Evolutionary conservation across 2,888 invertebrate genomes (phyloP).

Genomic region (Electrophaes corylata): DNA sequence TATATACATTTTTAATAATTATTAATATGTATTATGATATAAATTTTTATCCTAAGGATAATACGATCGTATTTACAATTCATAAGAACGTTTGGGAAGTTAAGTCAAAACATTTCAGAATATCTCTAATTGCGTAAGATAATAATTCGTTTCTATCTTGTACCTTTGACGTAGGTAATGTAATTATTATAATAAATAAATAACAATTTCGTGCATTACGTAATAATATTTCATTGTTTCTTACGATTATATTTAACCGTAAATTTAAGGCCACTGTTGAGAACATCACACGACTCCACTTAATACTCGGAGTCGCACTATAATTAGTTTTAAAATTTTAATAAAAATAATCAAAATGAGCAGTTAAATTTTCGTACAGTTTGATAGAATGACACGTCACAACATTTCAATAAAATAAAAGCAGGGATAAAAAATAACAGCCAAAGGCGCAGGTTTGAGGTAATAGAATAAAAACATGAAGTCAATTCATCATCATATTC

Average conservation of each 20-base stretch:
- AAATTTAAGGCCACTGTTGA: slow-evolving; percentile 80
- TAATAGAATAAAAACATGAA: slow-evolving; percentile 81
- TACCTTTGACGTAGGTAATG: slow-evolving; percentile 83
- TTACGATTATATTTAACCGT: slow-evolving; percentile 81
- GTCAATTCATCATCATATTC: slow-evolving; percentile 84
- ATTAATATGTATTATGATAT: slow-evolving; percentile 82
- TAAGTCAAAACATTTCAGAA: slow-evolving; percentile 79
- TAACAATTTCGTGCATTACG: slow-evolving; percentile 83
- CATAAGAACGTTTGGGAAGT: slow-evolving; percentile 76
- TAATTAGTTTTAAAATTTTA: slow-evolving; percentile 82
- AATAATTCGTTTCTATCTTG: slow-evolving; percentile 82
- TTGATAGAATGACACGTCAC: slow-evolving; percentile 67
- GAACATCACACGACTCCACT: slow-evolving; percentile 67
- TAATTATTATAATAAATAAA: slow-evolving; percentile 74
- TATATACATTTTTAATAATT: slow-evolving; percentile 83
- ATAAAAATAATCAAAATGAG: slow-evolving; percentile 68
- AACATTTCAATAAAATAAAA: slow-evolving; percentile 79
- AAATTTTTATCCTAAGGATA: slow-evolving; percentile 84
- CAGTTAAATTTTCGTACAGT: slow-evolving; percentile 69
- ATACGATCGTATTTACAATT: slow-evolving; percentile 78
- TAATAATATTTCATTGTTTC: slow-evolving; percentile 83
- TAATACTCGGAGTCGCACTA: slow-evolving; percentile 70
- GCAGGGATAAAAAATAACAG: slow-evolving; percentile 81
- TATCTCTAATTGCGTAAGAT: slow-evolving; percentile 83
- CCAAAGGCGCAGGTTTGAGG: slow-evolving; percentile 81